Base-by-base conservation (phyloP, 2,113 vertebrate genomes). In the Proterorhinus semilunaris region DNA sequence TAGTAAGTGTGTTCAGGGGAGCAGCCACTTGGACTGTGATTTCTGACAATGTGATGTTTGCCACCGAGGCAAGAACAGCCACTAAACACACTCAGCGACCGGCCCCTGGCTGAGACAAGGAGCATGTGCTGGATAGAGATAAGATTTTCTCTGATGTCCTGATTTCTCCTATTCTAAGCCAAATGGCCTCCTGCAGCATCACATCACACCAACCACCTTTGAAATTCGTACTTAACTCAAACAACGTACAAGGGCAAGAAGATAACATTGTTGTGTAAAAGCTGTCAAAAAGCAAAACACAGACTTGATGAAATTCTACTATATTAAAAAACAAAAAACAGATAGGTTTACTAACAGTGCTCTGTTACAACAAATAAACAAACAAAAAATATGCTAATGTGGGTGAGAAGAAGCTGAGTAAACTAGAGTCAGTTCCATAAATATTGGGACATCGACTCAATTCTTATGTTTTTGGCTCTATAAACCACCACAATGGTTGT, bases 291-390 rank as follows among this genome's bases (percentile, higher is more conserved):
- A n/a, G 43, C 0, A 42, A 21, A 64, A 17, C 47, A n/a, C 6
- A 52, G 7, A 8, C 36, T 36, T 36, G 27, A 36, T 36, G 27
- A 36, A 36, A 36, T 36, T 36, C 27, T 36, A 3, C 27, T 12
- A 69, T 42, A 79, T 87, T 66, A 86, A 86, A 85, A 84, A 86
- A 87, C 85, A 86, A 85, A 84, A 86, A 87, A 83, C 21, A 21
- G 69, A 68, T 62, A 57, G 65, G 76, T 84, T 78, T 76, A 81
- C 78, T 59, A 69, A 67, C 73, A 63, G 70, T 65, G 67, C 71
- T 83, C 69, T 79, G 79, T 84, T 80, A 77, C 88, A 3, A 36
- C 27, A 36, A 36, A 36, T 3, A 36, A 36, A 36, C 27, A 36
- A 36, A 36, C 27, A 36, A 36, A 27, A 27, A 3, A 36, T 36